Evolutionary conservation across 2,113 vertebrate species (phyloP), one percentile per base, ranked within the genome.

Genomic region (Mesembrinibis cayennensis): DNA sequence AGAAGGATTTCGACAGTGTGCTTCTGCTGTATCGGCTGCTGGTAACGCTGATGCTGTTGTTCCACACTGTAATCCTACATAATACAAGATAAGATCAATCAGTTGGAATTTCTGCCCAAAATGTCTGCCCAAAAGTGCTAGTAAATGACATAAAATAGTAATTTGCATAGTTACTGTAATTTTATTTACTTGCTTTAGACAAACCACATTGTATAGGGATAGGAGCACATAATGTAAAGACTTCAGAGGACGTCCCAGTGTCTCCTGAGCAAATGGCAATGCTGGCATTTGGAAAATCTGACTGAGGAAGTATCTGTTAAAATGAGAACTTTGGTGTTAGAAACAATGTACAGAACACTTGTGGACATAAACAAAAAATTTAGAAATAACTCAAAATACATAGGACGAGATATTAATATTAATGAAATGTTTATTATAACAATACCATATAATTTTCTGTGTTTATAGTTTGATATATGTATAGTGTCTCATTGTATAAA

Each of bases 181-280:
- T 81, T 42, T 18, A 87, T 78, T 90, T 98, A 98, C 97, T 98
- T 98, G 96, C 70, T 88, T 96, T 59, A 52, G 73, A 92, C 45
- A 81, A 88, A 49, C 30, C 73, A 16, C 2, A 5, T 18, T 90
- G 93, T 50, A 71, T 38, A 93, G 95, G 85, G 49, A 52, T 66
- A 30, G 95, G 76, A 96, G 81, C 38, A 36, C 1, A 32, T 79
- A 62, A 34, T 23, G 73, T 30, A 26, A 73, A 86, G 78, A 32
- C 30, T 52, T 90, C 72, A 47, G 89, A 58, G 62, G 90, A 42
- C 82, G 63, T 84, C 55, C 62, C 73, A 27, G 16, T 29, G 80
- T n/a, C 73, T 96, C 62, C 53, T 17, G 74, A 85, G 67, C 61
- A 72, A 90, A 61, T 59, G 59, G 71, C 71, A 93, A 1, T 45